A percentile compares a stretch with the other conserved stretches of the same genome.
Evolutionary conservation across 1,140 invertebrate species (phyloP).

Genomic region (Anthonomus grandis): DNA sequence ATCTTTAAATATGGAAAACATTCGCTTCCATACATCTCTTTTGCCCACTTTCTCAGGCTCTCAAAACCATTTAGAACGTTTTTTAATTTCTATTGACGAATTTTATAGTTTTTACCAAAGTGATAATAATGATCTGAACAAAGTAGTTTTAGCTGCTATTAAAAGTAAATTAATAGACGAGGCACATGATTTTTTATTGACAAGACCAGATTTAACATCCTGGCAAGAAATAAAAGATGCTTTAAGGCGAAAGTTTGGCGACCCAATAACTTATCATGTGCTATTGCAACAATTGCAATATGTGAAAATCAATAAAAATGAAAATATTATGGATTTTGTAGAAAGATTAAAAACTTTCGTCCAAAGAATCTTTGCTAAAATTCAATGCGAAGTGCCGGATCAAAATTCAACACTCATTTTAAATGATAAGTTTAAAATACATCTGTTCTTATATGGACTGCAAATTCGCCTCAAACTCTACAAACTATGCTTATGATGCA

Average conservation of each 20-base stretch:
- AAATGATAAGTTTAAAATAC: neutral
- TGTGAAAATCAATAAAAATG: too few species aligned
- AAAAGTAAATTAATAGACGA: constrained; percentile 11
- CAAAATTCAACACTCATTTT: neutral
- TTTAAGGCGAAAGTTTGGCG: constrained; percentile 12
- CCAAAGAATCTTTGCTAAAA: neutral
- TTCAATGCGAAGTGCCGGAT: neutral
- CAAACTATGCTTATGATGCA: neutral
- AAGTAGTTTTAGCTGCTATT: too few species aligned
- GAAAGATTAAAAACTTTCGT: neutral
- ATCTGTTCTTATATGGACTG: neutral
- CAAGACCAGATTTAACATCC: constrained; percentile 9
- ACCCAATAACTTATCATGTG: constrained; percentile 10
- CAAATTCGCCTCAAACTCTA: neutral
- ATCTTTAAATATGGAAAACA: too few species aligned
- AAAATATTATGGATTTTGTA: too few species aligned
- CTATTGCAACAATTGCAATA: constrained; percentile 16
- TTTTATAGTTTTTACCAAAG: too few species aligned
- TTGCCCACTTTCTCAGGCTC: too few species aligned
- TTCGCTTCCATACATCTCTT: too few species aligned
- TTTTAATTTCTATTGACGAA: too few species aligned
- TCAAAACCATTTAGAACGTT: too few species aligned
- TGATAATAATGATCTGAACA: too few species aligned
- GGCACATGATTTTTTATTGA: constrained; percentile 15
- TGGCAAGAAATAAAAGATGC: constrained; percentile 18